Conservation (phyloP, 2,888 invertebrate genomes). For the Morpho achilles region DNA sequence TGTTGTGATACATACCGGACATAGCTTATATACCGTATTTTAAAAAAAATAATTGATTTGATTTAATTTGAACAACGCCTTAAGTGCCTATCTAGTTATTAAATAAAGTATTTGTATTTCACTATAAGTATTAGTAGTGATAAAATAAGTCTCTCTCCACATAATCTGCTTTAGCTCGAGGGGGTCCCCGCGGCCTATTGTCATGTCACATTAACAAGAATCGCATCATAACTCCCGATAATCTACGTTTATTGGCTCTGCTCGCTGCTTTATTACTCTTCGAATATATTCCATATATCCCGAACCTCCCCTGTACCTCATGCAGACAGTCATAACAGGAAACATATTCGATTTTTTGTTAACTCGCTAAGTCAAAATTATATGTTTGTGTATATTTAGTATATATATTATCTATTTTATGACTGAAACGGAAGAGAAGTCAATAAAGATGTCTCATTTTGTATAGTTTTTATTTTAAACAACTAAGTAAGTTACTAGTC, state of each 20-base stretch:
- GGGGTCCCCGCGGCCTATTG: constrained; percentile 57
- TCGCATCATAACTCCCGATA: constrained; percentile 77
- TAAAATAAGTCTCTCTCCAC: constrained; percentile 27
- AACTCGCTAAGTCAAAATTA: neutral
- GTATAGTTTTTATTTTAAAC: no score
- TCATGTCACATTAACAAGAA: constrained; percentile 72
- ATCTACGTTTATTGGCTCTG: constrained; percentile 76
- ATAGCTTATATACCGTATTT: no score
- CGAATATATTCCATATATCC: constrained; percentile 24
- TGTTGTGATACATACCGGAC: no score
- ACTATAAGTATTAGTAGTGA: neutral
- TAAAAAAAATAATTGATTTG: no score
- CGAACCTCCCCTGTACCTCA: constrained; percentile 9
- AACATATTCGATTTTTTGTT: constrained; percentile 10
- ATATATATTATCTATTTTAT: no score
- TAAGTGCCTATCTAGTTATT: no score
- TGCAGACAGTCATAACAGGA: constrained; percentile 10
- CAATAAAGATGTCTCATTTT: no score
- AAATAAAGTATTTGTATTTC: no score
- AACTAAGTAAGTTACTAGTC: no score
- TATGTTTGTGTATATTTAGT: neutral
- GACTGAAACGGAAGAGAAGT: no score
- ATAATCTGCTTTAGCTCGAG: constrained; percentile 25
- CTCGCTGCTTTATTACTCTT: constrained; percentile 51
- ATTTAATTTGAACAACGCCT: no score